phyloP scores from a whole-genome alignment of 2,888 invertebrate genomes.

The Conistra vaccinii region DNA sequence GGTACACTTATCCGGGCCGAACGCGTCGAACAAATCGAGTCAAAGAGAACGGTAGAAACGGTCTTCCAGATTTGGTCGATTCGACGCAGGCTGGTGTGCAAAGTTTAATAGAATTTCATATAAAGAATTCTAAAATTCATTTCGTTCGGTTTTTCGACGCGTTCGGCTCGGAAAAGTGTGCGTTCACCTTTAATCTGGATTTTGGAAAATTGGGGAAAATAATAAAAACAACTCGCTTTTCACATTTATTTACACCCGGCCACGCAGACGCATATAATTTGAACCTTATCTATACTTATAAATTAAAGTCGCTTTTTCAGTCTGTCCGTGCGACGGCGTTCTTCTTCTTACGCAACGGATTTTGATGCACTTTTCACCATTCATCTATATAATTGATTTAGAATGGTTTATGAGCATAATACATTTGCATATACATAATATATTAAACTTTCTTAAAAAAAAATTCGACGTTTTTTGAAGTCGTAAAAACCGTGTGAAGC shows the following conservation, averaged over 20 bases:
- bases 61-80: no score
- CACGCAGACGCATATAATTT: background rate
- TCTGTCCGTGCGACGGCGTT: background rate
- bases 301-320: background rate
- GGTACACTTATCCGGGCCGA: no score
- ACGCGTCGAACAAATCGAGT: no score
- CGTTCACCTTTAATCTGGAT: no score
- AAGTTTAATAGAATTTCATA: no score
- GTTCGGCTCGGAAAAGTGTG: no score
- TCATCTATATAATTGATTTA: no score
- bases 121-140: no score
- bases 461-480: background rate
- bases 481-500: background rate
- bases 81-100: no score
- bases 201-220: background rate
- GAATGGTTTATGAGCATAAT: background rate
- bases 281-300: background rate
- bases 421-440: background rate
- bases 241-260: background rate
- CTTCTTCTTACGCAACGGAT: background rate
- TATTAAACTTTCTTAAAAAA: background rate
- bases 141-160: no score
- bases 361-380: background rate
- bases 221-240: background rate
- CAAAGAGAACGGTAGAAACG: no score